A percentile compares a stretch with the other conserved stretches of the same genome.
phyloP scores from a whole-genome alignment of 2,888 invertebrate species.

The Amaurobius ferox region DNA sequence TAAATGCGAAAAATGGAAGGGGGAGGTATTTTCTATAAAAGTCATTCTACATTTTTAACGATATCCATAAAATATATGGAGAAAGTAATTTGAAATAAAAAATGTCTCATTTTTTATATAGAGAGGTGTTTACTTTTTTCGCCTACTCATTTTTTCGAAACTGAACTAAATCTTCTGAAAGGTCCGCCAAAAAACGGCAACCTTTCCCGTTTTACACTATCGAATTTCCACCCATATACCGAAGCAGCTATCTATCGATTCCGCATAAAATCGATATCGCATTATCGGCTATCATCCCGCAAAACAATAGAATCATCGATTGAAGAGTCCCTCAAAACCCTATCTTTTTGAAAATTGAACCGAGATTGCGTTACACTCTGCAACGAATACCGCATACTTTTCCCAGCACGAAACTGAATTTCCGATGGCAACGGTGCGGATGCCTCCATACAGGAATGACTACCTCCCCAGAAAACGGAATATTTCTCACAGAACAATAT shows the following conservation, averaged over 20 bases:
- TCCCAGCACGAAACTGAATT: conserved; percentile 61
- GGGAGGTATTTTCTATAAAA: too few species aligned
- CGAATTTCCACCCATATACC: background rate
- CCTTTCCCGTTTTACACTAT: background rate
- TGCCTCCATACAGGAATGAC: conserved; percentile 39
- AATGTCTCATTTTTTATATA: too few species aligned
- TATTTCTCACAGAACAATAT: conserved; percentile 61
- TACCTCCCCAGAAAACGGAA: conserved; percentile 50
- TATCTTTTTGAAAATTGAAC: conserved; percentile 68
- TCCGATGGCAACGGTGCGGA: conserved; percentile 18
- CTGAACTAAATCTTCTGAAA: background rate
- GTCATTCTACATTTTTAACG: too few species aligned
- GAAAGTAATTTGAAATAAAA: too few species aligned
- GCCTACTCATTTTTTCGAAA: background rate
- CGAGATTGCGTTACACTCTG: conserved; percentile 64
- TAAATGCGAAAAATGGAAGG: too few species aligned
- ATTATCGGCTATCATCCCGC: conserved; percentile 68
- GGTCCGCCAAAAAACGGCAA: conserved; percentile 6
- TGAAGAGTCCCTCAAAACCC: conserved; percentile 49
- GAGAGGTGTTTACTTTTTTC: too few species aligned
- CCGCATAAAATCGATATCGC: conserved; percentile 60
- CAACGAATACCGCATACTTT: conserved; percentile 66
- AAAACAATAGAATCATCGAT: conserved; percentile 71
- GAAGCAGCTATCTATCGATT: conserved; percentile 52
- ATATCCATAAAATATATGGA: too few species aligned